These are phyloP conservation scores for Arctocebus calabarensis DNA, from an alignment of 2,797 vertebrate species.

Conservation along the genomic window DNA sequence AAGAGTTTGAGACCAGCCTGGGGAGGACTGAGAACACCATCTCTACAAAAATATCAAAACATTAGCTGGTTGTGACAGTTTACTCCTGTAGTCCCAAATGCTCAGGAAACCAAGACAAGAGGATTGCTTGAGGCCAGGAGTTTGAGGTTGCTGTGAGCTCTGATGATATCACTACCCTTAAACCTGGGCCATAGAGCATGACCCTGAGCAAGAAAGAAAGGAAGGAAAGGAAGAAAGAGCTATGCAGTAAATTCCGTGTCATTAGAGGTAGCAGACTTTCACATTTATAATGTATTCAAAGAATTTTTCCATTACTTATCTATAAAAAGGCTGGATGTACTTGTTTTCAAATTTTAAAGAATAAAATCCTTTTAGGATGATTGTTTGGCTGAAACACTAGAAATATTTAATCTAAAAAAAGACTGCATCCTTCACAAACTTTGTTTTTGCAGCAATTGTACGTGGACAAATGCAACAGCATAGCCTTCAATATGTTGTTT, in stretches of 20 bases:
- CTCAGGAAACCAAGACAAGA: too few species aligned
- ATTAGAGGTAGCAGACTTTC: slow-evolving; percentile 3
- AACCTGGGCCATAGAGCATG: background rate
- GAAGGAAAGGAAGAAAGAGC: background rate
- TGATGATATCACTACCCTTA: background rate
- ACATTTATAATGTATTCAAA: slow-evolving; percentile 42
- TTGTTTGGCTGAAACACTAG: background rate
- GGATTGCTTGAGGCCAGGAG: background rate
- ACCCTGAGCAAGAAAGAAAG: background rate
- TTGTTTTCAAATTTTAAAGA: slow-evolving; percentile 45
- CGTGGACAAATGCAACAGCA: background rate
- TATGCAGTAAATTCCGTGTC: slow-evolving; percentile 6
- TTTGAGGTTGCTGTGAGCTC: background rate
- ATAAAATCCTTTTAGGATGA: slow-evolving; percentile 27
- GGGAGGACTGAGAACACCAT: too few species aligned
- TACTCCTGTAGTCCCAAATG: too few species aligned
- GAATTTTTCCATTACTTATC: slow-evolving; percentile 4
- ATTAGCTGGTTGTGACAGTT: too few species aligned
- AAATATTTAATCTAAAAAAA: background rate
- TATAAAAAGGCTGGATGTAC: background rate
- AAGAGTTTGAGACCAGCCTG: too few species aligned
- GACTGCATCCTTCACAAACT: background rate
- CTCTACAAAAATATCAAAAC: too few species aligned
- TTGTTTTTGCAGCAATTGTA: slow-evolving; percentile 28
- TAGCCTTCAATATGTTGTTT: background rate